phyloP scores from a whole-genome alignment of 2,888 invertebrate genomes.

The Orthosia gothica region DNA sequence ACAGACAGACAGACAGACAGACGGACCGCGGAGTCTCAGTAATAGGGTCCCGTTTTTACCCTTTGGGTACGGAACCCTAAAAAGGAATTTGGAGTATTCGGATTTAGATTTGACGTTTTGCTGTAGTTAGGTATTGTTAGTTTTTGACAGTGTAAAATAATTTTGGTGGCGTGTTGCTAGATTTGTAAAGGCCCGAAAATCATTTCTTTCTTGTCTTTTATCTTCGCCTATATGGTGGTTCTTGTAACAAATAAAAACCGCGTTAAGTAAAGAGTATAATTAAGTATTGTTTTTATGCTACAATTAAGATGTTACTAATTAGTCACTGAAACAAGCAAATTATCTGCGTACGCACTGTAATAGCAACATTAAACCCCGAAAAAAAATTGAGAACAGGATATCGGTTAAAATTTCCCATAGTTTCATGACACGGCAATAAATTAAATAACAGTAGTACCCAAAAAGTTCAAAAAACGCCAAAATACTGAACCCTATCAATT shows the following conservation, averaged over 20 bases:
- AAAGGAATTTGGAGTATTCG: constrained; percentile 77
- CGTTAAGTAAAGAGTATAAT: no score
- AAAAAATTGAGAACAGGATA: constrained; percentile 20
- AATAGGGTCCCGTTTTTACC: no score
- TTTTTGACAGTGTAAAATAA: constrained; percentile 4
- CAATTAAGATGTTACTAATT: not conserved
- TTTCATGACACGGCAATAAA: constrained; percentile 74
- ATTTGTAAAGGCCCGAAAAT: not conserved
- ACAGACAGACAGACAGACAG: no score
- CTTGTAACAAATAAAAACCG: not conserved
- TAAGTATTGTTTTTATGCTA: no score
- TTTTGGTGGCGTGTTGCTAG: not conserved
- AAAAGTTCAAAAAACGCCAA: constrained; percentile 76
- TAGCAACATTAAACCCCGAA: not conserved
- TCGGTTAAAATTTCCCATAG: constrained; percentile 77
- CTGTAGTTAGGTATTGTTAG: constrained; percentile 31
- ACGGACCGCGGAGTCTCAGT: no score
- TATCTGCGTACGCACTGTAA: no score
- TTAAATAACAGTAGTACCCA: constrained; percentile 70
- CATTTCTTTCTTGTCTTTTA: not conserved
- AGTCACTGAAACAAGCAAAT: not conserved
- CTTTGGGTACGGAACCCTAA: no score
- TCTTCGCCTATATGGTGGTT: not conserved
- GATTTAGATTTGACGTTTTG: constrained; percentile 61
- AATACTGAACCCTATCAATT: constrained; percentile 80